Evolutionary conservation across 2,113 vertebrate genomes (phyloP).

Genomic region (Lophochroa leadbeateri): DNA sequence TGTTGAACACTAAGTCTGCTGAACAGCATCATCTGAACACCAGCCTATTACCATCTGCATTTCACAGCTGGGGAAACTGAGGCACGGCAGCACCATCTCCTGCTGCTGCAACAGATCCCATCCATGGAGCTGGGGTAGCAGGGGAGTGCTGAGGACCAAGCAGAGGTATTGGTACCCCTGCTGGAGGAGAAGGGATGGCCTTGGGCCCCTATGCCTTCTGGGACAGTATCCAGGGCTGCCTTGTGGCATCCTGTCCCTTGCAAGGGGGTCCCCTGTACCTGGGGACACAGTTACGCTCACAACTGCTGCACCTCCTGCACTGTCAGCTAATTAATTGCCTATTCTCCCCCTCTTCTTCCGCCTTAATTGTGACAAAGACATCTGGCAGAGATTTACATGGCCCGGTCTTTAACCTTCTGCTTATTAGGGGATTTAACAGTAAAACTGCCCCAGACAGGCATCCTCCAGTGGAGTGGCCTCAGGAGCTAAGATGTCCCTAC

Average conservation of each 20-base stretch:
- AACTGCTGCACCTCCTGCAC: not conserved
- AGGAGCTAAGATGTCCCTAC: not conserved
- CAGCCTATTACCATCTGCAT: rapidly evolving
- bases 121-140: rapidly evolving
- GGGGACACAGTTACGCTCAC: not conserved
- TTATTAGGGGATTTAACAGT: not conserved
- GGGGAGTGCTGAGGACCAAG: not conserved
- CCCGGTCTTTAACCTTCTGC: not conserved
- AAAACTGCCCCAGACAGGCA: not conserved
- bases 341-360: not conserved
- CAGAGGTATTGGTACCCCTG: not conserved
- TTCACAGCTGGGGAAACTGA: not conserved
- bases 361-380: not conserved
- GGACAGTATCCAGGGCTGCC: not conserved
- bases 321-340: not conserved
- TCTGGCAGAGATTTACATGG: constrained; percentile 32
- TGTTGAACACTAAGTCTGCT: rapidly evolving
- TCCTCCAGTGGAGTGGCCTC: rapidly evolving
- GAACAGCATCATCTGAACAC: not conserved
- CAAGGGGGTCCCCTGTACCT: not conserved
- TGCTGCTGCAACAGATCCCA: not conserved
- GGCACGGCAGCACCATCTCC: rapidly evolving
- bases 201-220: not conserved
- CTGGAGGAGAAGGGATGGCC: not conserved
- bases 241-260: rapidly evolving